Base-by-base conservation (phyloP, 2,797 vertebrate genomes). In the Arnoldichthys spilopterus region DNA sequence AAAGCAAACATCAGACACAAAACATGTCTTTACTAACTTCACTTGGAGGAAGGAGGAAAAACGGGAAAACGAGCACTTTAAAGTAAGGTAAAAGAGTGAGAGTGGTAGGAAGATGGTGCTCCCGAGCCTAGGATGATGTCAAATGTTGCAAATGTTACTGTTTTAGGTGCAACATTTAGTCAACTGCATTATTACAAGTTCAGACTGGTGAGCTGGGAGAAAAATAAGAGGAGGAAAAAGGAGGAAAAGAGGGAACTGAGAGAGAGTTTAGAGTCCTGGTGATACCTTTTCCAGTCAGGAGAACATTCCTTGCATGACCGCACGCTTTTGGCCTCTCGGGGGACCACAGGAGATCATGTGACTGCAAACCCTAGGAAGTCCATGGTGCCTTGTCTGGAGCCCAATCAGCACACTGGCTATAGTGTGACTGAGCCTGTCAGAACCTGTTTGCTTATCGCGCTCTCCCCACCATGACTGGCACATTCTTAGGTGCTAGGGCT, bases 261-360 rank as follows among this genome's bases (percentile, higher is more conserved):
- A 43, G 49, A 71, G 61, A 47, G 37, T 32, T 86, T 84, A 87
- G 53, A 26, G 66, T 74, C 83, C 76, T 75, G 78, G 76, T 82
- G 47, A 81, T 89, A 86, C 84, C 86, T 87, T 89, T 88, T 89
- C 88, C 87, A 92, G 87, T 84, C 85, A 74, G 83, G 77, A 88
- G 87, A 85, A 83, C 87, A 90, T 91, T 92, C 90, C 84, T 89
- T 24, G 68, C 12, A 20, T 26, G 58, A 85, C 87, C 81, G 49
- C 88, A 72, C 54, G 81, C 83, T 86, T 79, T 67, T 78, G 58
- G 62, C 83, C 85, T 89, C 90, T 87, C 86, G 59, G 47, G 88
- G 87, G 89, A 88, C 67, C 24, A 28, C n/a, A 45, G 22, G 3
- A 80, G 85, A 90, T 90, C 86, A 84, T 84, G 88, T 90, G 89